Conservation (phyloP, 2,888 invertebrate species). For the Rhingia campestris region DNA sequence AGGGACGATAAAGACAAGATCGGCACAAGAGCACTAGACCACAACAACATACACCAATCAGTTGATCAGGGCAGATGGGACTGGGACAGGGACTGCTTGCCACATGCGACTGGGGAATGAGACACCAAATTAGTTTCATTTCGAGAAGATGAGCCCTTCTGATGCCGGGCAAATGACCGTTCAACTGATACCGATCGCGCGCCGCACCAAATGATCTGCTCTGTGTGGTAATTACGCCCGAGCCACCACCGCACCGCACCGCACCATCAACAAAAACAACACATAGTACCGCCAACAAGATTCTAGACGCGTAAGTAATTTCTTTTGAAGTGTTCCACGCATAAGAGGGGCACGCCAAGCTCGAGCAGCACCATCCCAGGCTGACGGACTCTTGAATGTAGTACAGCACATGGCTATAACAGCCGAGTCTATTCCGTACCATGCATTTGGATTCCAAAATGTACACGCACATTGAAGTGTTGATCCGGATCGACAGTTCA, state of each 20-base stretch:
- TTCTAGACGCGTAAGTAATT: constrained; percentile 71
- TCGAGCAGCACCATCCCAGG: constrained; percentile 9
- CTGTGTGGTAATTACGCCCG: constrained; percentile 64
- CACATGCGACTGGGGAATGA: constrained; percentile 46
- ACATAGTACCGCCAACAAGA: constrained; percentile 43
- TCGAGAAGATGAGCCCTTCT: constrained; percentile 69
- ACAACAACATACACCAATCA: constrained; percentile 40
- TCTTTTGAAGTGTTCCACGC: constrained; percentile 65
- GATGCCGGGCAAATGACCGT: constrained; percentile 70
- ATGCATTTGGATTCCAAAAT: not conserved
- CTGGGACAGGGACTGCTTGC: not conserved
- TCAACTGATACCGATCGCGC: constrained; percentile 71
- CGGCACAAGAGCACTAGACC: constrained; percentile 39
- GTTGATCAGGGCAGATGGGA: constrained; percentile 20
- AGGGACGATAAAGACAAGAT: not conserved
- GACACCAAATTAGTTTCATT: constrained; percentile 72
- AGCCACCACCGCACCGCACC: not conserved
- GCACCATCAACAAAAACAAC: not conserved
- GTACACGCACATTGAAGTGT: constrained; percentile 70
- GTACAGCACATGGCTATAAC: constrained; percentile 27
- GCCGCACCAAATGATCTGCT: constrained; percentile 57
- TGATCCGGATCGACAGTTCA: constrained; percentile 67
- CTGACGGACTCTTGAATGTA: constrained; percentile 30
- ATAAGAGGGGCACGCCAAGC: constrained; percentile 5
- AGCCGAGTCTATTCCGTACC: constrained; percentile 9